phyloP scores from a whole-genome alignment of 2,888 invertebrate genomes.

The Saturnia pavonia region DNA sequence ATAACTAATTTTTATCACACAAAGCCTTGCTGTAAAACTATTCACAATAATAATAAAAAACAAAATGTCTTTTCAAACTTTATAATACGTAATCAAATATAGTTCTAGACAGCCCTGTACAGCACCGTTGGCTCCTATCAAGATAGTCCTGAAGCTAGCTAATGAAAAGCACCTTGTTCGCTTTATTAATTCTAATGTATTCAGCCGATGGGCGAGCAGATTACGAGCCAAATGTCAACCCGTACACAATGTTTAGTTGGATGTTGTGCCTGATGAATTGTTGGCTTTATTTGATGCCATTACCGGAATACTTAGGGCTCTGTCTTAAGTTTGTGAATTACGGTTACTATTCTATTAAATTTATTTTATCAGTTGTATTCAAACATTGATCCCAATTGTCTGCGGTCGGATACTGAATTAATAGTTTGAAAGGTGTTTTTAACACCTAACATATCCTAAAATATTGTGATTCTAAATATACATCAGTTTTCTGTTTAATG shows the following conservation, averaged over 20 bases:
- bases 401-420: not conserved
- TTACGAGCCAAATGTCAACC: slow-evolving; percentile 69
- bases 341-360: not conserved
- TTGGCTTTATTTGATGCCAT: slow-evolving; percentile 28
- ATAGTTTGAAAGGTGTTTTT: not conserved
- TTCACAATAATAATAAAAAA: no score
- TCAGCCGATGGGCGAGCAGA: slow-evolving; percentile 66
- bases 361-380: not conserved
- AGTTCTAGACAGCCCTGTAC: slow-evolving; percentile 29
- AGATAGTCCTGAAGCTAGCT: slow-evolving; percentile 65
- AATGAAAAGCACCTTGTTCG: slow-evolving; percentile 75
- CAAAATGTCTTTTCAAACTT: not conserved
- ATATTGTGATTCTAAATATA: not conserved
- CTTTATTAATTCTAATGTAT: slow-evolving; percentile 81
- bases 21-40: no score
- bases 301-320: slow-evolving; percentile 15
- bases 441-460: not conserved
- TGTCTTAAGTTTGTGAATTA: not conserved
- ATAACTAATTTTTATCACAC: no score
- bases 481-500: no score
- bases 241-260: slow-evolving; percentile 38
- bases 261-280: slow-evolving; percentile 39
- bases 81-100: not conserved
- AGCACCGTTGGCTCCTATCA: slow-evolving; percentile 50
- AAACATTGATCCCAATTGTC: not conserved